A percentile compares a stretch with the other conserved stretches of the same genome.
These are phyloP conservation scores for Aphaenogaster ashmeadi DNA, from an alignment of 1,140 invertebrate genomes.

Conservation along the genomic window DNA sequence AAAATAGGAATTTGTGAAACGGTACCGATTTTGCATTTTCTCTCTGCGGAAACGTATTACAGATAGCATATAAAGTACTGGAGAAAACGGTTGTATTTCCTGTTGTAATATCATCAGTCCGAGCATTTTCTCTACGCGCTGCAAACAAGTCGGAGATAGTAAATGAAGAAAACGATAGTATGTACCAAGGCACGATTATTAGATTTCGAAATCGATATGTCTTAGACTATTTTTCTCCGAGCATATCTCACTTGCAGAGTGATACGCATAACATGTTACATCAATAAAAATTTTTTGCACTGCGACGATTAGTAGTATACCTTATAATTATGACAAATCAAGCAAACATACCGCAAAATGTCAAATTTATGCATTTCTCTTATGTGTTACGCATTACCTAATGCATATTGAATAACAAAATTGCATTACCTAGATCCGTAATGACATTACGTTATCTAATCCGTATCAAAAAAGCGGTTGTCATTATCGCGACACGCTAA, in stretches of 20 bases:
- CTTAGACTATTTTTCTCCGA: background rate
- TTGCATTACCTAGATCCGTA: conserved; percentile 14
- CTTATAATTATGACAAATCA: background rate
- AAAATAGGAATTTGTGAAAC: background rate
- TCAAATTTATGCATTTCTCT: background rate
- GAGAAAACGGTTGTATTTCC: conserved; percentile 10
- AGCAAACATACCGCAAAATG: background rate
- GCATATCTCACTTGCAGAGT: background rate
- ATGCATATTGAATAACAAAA: conserved; percentile 18
- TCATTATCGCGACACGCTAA: background rate
- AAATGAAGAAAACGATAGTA: background rate
- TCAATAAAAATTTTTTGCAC: conserved; percentile 18
- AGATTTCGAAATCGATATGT: background rate
- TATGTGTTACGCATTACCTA: background rate
- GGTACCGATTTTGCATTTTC: background rate
- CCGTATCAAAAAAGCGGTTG: background rate
- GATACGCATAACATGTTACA: background rate
- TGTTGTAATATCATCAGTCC: background rate
- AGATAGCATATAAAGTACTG: background rate
- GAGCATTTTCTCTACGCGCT: background rate
- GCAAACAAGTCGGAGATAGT: background rate
- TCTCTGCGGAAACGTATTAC: background rate
- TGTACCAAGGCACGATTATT: background rate
- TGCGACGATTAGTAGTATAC: background rate
- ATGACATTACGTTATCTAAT: conserved; percentile 47